A percentile compares a stretch with the other conserved stretches of the same genome.
Evolutionary conservation across 37 sponge, comb jelly and placozoan species (phyloP).

Genomic region (Spongilla lacustris): DNA sequence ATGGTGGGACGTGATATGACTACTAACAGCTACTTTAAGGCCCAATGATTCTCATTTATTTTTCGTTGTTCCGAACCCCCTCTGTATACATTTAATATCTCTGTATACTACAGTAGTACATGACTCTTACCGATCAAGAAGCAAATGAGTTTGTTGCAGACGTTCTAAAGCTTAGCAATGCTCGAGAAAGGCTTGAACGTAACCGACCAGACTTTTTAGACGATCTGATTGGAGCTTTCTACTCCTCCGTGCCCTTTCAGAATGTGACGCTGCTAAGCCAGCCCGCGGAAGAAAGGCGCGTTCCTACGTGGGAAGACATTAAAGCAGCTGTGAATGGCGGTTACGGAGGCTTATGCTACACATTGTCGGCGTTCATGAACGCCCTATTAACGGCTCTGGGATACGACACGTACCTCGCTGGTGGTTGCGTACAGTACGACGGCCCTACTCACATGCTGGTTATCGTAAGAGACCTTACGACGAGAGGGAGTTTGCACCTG

Average conservation of each 20-base stretch:
- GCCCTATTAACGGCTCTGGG: slow-evolving; percentile 21
- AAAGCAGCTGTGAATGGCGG: background rate
- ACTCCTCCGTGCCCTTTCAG: slow-evolving; percentile 23
- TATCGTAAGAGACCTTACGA: background rate
- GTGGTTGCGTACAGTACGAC: background rate
- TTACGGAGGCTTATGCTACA: background rate
- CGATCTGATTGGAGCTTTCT: slow-evolving; percentile 15
- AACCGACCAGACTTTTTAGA: slow-evolving; percentile 4
- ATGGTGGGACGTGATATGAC: too few species aligned
- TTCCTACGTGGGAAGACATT: slow-evolving; percentile 23
- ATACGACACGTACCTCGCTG: background rate
- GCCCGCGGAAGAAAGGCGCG: background rate
- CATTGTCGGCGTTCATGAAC: background rate
- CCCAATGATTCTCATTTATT: too few species aligned
- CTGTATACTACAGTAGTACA: too few species aligned
- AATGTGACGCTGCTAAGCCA: slow-evolving; percentile 4
- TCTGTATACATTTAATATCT: too few species aligned
- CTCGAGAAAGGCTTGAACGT: background rate
- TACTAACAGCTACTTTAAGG: too few species aligned
- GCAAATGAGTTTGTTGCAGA: background rate
- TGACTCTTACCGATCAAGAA: slow-evolving; percentile 9
- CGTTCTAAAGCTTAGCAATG: background rate
- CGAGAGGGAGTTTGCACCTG: background rate
- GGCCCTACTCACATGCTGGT: background rate
- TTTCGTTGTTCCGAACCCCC: background rate